These are phyloP conservation scores for Oceanodroma leucorhoa DNA, from an alignment of 2,797 vertebrate species.

Conservation along the genomic window DNA sequence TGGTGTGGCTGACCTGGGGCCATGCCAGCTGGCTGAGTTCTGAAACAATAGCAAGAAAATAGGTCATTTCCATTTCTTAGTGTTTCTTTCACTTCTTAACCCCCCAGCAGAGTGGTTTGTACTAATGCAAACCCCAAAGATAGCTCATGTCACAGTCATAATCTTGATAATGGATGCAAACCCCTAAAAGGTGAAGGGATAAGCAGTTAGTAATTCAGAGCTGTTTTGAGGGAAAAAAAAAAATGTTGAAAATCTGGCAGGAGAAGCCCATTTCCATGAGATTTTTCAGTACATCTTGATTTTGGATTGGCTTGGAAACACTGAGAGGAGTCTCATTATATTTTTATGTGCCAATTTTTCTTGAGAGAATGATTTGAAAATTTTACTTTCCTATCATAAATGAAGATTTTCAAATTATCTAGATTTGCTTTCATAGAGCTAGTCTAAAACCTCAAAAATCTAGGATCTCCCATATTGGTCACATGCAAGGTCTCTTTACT, in stretches of 20 bases:
- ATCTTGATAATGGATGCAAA: not conserved
- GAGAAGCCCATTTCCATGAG: not conserved
- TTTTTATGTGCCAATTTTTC: not conserved
- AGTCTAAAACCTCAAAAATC: not conserved
- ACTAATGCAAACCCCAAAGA: not conserved
- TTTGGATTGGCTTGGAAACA: not conserved
- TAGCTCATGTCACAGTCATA: not conserved
- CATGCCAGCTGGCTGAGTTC: conserved; percentile 7
- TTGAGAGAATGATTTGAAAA: not conserved
- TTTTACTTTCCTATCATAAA: not conserved
- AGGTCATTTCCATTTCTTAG: not conserved
- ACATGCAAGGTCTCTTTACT: not conserved
- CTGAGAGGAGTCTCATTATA: not conserved
- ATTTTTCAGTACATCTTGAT: not conserved
- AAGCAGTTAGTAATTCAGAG: not conserved
- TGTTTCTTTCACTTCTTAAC: not conserved
- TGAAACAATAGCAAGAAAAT: conserved; percentile 25
- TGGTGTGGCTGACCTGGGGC: conserved; percentile 12
- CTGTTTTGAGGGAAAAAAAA: not conserved
- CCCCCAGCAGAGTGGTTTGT: not conserved
- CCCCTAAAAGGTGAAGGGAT: not conserved
- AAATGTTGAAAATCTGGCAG: not conserved
- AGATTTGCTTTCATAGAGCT: not conserved
- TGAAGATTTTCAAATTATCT: not conserved
- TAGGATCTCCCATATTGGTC: not conserved